Evolutionary conservation across 2,888 invertebrate genomes (phyloP).

Genomic region (Campoplex nolae): DNA sequence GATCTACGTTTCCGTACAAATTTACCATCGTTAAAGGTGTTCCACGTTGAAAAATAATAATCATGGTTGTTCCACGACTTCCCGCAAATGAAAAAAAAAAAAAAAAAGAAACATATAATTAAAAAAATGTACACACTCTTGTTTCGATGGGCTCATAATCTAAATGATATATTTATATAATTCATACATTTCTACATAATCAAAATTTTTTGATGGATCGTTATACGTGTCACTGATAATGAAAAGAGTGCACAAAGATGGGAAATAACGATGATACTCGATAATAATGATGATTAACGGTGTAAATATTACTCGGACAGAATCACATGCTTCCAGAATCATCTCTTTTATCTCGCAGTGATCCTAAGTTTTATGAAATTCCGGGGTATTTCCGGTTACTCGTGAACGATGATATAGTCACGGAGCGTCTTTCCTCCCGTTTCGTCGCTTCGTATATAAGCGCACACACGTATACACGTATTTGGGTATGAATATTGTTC

Average conservation of each 20-base stretch:
- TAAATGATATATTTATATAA: background rate
- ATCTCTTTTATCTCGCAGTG: constrained; percentile 39
- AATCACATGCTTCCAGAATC: background rate
- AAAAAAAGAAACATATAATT: background rate
- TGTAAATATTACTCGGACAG: constrained; percentile 9
- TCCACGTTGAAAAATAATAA: constrained; percentile 15
- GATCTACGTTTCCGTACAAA: constrained; percentile 18
- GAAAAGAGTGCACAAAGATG: background rate
- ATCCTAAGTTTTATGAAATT: constrained; percentile 71
- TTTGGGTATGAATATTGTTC: constrained; percentile 64
- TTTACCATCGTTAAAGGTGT: constrained; percentile 3
- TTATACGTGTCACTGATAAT: background rate
- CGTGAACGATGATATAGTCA: constrained; percentile 41
- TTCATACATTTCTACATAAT: background rate
- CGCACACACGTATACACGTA: constrained; percentile 26
- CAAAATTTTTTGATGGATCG: background rate
- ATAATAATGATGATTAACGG: constrained; percentile 16
- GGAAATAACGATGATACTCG: background rate
- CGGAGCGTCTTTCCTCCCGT: constrained; percentile 46
- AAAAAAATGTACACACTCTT: background rate
- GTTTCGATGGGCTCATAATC: background rate
- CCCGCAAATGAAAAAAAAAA: background rate
- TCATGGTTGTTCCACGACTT: constrained; percentile 4
- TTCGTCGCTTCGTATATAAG: constrained; percentile 29
- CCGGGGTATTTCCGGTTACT: constrained; percentile 69